Percentiles rank a stretch among this genome's conserved stretches.
Conservation (phyloP, 2,797 vertebrate genomes). For the Aulostomus chinensis region DNA sequence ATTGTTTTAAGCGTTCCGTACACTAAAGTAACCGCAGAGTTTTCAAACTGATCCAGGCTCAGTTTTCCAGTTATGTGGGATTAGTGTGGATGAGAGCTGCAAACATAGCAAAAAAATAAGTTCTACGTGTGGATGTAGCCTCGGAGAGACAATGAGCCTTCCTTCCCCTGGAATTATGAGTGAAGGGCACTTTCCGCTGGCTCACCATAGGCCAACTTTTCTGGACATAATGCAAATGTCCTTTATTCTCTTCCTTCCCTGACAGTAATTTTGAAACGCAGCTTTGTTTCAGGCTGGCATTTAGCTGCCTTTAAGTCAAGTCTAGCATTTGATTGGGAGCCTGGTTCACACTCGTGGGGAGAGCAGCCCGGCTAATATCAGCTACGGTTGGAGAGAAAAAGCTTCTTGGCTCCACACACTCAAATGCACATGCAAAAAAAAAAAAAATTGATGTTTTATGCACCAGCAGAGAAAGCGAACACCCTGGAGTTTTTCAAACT, state of each 20-base stretch:
- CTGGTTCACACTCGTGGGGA: slow-evolving; percentile 57
- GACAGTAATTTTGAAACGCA: slow-evolving; percentile 49
- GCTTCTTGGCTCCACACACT: slow-evolving; percentile 52
- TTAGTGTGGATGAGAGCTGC: too few relatives aligned
- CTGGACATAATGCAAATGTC: slow-evolving; percentile 45
- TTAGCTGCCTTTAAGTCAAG: slow-evolving; percentile 60
- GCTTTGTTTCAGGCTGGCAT: slow-evolving; percentile 55
- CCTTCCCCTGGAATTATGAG: slow-evolving; percentile 29
- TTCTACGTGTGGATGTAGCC: too few relatives aligned
- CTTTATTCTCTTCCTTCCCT: slow-evolving; percentile 48
- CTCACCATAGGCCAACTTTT: slow-evolving; percentile 51
- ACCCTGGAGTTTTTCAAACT: slow-evolving; percentile 54
- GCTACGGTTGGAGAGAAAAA: slow-evolving; percentile 52
- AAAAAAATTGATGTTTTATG: slow-evolving; percentile 50
- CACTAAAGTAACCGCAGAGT: too few relatives aligned
- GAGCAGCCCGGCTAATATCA: slow-evolving; percentile 53
- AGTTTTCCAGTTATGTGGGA: too few relatives aligned
- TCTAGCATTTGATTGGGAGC: slow-evolving; percentile 69
- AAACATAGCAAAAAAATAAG: too few relatives aligned
- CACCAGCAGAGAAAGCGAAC: slow-evolving; percentile 38
- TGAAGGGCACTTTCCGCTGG: slow-evolving; percentile 38
- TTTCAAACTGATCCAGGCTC: too few relatives aligned
- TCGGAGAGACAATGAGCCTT: neutral
- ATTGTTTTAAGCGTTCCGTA: too few relatives aligned
- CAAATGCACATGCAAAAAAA: slow-evolving; percentile 33